A percentile compares a stretch with the other conserved stretches of the same genome.
phyloP scores from a whole-genome alignment of 2,797 vertebrate genomes.

The Hylomyscus alleni region DNA sequence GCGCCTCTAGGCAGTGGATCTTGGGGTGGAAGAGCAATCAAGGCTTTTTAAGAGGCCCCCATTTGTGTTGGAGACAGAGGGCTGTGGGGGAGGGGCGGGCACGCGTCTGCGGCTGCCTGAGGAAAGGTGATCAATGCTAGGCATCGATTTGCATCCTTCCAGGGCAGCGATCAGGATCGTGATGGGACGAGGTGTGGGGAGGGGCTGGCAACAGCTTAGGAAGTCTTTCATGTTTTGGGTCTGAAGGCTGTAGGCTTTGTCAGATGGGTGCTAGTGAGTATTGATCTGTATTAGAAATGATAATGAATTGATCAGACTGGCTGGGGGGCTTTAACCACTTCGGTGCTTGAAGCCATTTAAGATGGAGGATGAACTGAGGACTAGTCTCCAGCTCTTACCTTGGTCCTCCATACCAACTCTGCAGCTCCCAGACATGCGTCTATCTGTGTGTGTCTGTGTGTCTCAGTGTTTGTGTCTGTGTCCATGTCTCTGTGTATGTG shows the following conservation, averaged over 20 bases:
- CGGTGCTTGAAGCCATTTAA: constrained; percentile 48
- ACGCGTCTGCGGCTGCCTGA: constrained; percentile 79
- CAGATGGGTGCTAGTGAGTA: constrained; percentile 87
- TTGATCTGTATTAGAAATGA: constrained; percentile 90
- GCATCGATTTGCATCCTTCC: constrained; percentile 81
- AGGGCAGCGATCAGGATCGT: constrained; percentile 59
- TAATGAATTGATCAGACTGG: constrained; percentile 89
- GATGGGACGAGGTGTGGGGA: constrained; percentile 57
- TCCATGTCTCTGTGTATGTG: not conserved
- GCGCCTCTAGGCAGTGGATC: constrained; percentile 85
- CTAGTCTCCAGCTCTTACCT: not conserved
- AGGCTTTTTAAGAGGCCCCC: constrained; percentile 82
- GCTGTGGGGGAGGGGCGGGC: constrained; percentile 79
- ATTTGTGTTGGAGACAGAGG: constrained; percentile 78
- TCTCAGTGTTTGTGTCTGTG: not conserved
- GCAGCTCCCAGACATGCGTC: not conserved
- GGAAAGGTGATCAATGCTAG: constrained; percentile 79
- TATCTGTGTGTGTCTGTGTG: not conserved
- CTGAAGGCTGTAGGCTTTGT: constrained; percentile 76
- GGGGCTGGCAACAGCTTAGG: constrained; percentile 28
- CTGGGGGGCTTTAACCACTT: constrained; percentile 86
- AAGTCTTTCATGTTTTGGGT: constrained; percentile 83
- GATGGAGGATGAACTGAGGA: fast-evolving
- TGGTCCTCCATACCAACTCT: not conserved
- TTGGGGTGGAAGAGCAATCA: constrained; percentile 86